Evolutionary conservation across 2,888 invertebrate species (phyloP).

Genomic region (Abrostola tripartita): DNA sequence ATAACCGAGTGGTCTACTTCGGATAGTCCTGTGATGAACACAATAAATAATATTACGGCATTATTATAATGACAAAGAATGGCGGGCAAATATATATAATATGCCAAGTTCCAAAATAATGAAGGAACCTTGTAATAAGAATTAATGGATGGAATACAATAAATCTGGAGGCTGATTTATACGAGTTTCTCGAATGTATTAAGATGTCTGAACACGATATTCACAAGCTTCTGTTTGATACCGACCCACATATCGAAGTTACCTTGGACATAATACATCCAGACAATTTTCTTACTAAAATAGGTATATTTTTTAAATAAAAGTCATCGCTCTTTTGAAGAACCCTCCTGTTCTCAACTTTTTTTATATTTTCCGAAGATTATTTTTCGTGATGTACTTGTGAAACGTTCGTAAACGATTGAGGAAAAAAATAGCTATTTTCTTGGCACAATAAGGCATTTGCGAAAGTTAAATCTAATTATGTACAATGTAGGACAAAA

Average conservation of each 20-base stretch:
- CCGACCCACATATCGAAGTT: constrained; percentile 2
- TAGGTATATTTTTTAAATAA: constrained; percentile 16
- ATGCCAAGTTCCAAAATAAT: constrained; percentile 57
- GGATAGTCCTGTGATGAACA: not conserved
- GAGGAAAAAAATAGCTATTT: constrained; percentile 30
- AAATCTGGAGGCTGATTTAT: constrained; percentile 51
- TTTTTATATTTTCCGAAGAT: constrained; percentile 20
- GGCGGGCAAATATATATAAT: constrained; percentile 42
- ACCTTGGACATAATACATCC: constrained; percentile 14
- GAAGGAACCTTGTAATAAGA: constrained; percentile 46
- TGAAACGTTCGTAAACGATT: constrained; percentile 34
- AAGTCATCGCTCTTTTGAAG: constrained; percentile 37
- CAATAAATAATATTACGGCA: constrained; percentile 18
- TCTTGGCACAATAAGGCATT: constrained; percentile 31
- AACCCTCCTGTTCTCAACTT: constrained; percentile 13
- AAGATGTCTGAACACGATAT: constrained; percentile 21
- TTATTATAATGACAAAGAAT: constrained; percentile 26
- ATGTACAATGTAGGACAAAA: constrained; percentile 20
- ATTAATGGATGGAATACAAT: constrained; percentile 54
- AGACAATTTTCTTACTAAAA: constrained; percentile 28
- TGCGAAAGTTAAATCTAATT: constrained; percentile 30
- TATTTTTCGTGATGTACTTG: constrained; percentile 29
- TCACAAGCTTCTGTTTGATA: constrained; percentile 29
- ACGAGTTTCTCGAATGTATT: constrained; percentile 30
- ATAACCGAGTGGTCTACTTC: constrained; percentile 21